Evolutionary conservation across 1,140 invertebrate species (phyloP), one percentile per base, ranked within the genome.

Genomic region (Hylaeus volcanicus): DNA sequence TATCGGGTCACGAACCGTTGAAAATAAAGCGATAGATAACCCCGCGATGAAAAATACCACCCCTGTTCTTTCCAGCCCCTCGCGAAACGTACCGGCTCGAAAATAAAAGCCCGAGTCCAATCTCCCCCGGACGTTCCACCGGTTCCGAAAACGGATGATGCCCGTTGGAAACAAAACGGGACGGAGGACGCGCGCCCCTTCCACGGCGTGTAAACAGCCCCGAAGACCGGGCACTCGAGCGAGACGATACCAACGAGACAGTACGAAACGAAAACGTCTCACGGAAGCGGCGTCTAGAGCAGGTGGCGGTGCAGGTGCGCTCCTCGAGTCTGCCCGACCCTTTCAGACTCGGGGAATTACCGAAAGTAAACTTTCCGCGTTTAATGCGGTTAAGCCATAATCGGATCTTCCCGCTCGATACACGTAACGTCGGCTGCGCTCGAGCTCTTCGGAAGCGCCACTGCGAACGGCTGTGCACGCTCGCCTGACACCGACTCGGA

Each of bases 341-440:
- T 75, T 76, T 45, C 60, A 68, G 71, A 73, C 75, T 79, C 76
- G 69, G 26, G 60, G 82, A 87, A 87, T 84, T 87, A 87, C 86
- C 82, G 75, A 87, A 87, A 87, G 85, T 82, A 86, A 87, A 87
- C 85, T 87, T 87, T 87, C 85, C 79, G 72, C 85, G 75, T 87
- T 83, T 87, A 87, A 87, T 87, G 86, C 85, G 85, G 86, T 87
- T 87, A 87, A 87, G 82, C 82, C 82, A 87, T 87, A 87, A 87
- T 87, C 86, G 86, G 86, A 87, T 87, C 85, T 87, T 84, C 75
- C 79, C 82, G 70, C 63, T 79, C 85, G 84, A 86, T 86, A 86
- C 84, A 86, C 84, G 72, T 69, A 85, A 72, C 73, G 73, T 77
- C 81, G 79, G 72, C 84, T 73, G 70, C 56, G 58, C 37, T 26